These are phyloP conservation scores for Netelia virgata DNA, from an alignment of 2,888 invertebrate genomes.

Conservation along the genomic window DNA sequence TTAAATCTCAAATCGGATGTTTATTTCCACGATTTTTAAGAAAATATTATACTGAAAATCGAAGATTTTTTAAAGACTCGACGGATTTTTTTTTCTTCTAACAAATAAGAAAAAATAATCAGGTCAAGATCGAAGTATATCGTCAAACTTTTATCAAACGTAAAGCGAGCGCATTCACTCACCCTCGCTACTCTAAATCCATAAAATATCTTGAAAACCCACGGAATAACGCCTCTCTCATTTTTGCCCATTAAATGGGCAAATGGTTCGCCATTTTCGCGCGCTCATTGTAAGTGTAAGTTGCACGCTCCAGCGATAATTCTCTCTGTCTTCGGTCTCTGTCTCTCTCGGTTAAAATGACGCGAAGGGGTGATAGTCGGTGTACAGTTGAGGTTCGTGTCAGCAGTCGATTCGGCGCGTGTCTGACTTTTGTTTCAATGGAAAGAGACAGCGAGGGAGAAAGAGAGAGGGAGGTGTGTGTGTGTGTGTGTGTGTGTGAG, in stretches of 20 bases:
- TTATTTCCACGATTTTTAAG: neutral
- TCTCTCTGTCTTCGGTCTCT: neutral
- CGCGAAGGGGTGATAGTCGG: slow-evolving; percentile 24
- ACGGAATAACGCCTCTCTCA: slow-evolving; percentile 49
- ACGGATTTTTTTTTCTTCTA: neutral
- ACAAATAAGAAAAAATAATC: neutral
- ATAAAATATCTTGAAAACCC: slow-evolving; percentile 46
- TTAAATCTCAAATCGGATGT: too few relatives aligned
- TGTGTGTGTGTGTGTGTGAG: too few relatives aligned
- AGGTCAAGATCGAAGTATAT: neutral
- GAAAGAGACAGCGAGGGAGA: slow-evolving; percentile 1
- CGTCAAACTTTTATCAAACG: neutral
- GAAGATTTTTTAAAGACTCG: neutral
- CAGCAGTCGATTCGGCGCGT: slow-evolving; percentile 64
- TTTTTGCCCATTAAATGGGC: slow-evolving; percentile 58
- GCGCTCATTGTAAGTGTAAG: slow-evolving; percentile 59
- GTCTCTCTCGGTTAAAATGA: slow-evolving; percentile 36
- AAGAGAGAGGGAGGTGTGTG: neutral
- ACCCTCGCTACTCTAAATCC: slow-evolving; percentile 27
- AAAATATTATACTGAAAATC: neutral
- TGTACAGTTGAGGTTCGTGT: slow-evolving; percentile 55
- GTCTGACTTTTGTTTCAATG: slow-evolving; percentile 58
- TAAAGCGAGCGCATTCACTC: slow-evolving; percentile 33
- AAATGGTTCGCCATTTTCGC: slow-evolving; percentile 58
- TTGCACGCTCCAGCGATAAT: slow-evolving; percentile 51